phyloP scores from a whole-genome alignment of 2,797 vertebrate species.

The Scleropages formosus region DNA sequence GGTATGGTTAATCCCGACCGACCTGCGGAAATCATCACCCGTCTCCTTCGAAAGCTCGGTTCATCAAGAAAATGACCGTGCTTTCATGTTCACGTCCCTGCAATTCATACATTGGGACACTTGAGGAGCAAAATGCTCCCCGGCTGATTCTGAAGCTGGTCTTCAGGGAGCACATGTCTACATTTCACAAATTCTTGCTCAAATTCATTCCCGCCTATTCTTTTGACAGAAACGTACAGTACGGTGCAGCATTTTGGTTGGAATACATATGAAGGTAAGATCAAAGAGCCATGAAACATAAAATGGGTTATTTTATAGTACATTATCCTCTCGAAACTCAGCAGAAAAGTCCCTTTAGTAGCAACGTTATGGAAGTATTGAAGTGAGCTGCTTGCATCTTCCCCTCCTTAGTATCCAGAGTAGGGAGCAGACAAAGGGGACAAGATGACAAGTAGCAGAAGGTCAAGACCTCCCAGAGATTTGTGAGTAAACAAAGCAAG shows the following conservation, averaged over 20 bases:
- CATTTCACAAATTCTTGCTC: not conserved
- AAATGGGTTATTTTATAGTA: not conserved
- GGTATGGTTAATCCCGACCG: too few relatives aligned
- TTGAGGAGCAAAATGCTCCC: not conserved
- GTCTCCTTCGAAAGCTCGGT: too few relatives aligned
- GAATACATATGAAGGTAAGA: slow-evolving; percentile 1
- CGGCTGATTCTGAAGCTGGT: not conserved
- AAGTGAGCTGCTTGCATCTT: not conserved
- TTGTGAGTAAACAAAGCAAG: not conserved
- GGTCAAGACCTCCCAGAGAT: not conserved
- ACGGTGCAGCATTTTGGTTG: not conserved
- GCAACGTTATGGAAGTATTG: not conserved
- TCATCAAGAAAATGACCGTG: not conserved
- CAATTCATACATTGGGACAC: not conserved
- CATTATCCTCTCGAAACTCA: not conserved
- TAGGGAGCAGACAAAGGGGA: not conserved
- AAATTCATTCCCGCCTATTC: not conserved
- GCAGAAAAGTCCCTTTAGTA: not conserved
- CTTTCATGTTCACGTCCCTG: not conserved
- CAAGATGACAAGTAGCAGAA: not conserved
- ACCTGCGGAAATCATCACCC: too few relatives aligned
- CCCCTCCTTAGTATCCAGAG: not conserved
- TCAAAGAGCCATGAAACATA: not conserved
- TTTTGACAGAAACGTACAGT: not conserved
- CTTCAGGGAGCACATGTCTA: too few relatives aligned